Evolutionary conservation across 2,888 invertebrate species (phyloP).

Genomic region (Chironomus riparius): DNA sequence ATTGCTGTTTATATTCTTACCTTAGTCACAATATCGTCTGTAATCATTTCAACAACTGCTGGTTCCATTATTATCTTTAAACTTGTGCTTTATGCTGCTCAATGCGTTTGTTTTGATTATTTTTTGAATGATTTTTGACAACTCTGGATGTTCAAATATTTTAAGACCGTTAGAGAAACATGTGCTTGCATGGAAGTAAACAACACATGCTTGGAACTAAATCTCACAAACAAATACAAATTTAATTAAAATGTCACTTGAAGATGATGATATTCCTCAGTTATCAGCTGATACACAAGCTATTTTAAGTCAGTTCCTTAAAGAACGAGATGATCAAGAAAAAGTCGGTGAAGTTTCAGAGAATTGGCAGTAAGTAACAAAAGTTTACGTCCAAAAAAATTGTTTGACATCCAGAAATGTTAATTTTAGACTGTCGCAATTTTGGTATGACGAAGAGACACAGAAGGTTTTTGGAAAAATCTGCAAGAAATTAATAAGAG

Average conservation of each 20-base stretch:
- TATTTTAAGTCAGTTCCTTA: constrained; percentile 68
- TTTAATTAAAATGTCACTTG: neutral
- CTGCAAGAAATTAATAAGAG: constrained; percentile 47
- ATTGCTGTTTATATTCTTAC: too few relatives aligned
- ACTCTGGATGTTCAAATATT: too few relatives aligned
- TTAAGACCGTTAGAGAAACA: too few relatives aligned
- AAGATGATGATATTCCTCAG: neutral
- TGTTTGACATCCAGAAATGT: neutral
- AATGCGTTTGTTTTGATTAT: too few relatives aligned
- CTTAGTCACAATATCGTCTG: too few relatives aligned
- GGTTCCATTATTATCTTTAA: too few relatives aligned
- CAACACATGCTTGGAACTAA: too few relatives aligned
- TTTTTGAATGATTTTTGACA: too few relatives aligned
- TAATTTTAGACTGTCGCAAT: neutral
- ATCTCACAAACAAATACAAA: too few relatives aligned
- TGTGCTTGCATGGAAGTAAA: too few relatives aligned
- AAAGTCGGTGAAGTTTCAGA: constrained; percentile 34
- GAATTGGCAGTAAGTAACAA: neutral
- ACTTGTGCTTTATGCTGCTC: too few relatives aligned
- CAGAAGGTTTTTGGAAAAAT: constrained; percentile 61
- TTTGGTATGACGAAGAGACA: constrained; percentile 66
- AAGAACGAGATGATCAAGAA: constrained; percentile 57
- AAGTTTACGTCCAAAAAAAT: neutral
- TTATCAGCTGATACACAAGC: constrained; percentile 62
- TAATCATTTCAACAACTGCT: too few relatives aligned